Evolutionary conservation across 2,113 vertebrate genomes (phyloP).

Genomic region (Scartelaos histophorus): DNA sequence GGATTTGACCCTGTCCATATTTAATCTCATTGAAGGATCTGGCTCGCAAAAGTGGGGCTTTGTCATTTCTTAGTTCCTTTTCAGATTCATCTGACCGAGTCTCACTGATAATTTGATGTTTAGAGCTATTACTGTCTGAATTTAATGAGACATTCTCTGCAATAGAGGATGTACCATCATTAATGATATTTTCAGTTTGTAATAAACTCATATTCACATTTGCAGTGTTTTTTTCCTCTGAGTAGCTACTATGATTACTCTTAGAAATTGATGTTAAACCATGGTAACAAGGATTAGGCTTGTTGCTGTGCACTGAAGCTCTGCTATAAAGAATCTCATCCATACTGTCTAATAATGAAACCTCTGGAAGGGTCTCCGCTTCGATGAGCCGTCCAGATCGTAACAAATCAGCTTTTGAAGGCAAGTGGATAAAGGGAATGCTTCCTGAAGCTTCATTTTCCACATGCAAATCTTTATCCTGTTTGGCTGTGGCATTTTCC

Average conservation of each 20-base stretch:
- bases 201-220: conserved; percentile 17
- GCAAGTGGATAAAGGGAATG: conserved; percentile 69
- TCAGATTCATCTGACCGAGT: conserved; percentile 1
- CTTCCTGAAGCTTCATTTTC: not conserved
- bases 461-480: not conserved
- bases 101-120: conserved; percentile 12
- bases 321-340: conserved; percentile 65
- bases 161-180: conserved; percentile 14
- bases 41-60: conserved; percentile 53
- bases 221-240: not conserved
- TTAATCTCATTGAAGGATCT: conserved; percentile 70
- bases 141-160: conserved; percentile 18
- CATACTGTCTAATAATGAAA: conserved; percentile 78
- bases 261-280: conserved; percentile 8
- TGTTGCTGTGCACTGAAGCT: conserved; percentile 22
- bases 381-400: conserved; percentile 73
- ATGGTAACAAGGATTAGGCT: not conserved
- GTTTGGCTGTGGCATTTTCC: conserved; percentile 11
- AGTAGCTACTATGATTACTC: conserved; percentile 9
- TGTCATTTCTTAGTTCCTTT: conserved; percentile 30
- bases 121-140: conserved; percentile 13
- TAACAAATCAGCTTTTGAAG: conserved; percentile 75
- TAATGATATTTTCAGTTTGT: conserved; percentile 6
- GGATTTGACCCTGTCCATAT: conserved; percentile 75
- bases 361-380: conserved; percentile 84